A percentile compares a stretch with the other conserved stretches of the same genome.
phyloP scores from a whole-genome alignment of 2,113 vertebrate species.

The Carassius gibelio region DNA sequence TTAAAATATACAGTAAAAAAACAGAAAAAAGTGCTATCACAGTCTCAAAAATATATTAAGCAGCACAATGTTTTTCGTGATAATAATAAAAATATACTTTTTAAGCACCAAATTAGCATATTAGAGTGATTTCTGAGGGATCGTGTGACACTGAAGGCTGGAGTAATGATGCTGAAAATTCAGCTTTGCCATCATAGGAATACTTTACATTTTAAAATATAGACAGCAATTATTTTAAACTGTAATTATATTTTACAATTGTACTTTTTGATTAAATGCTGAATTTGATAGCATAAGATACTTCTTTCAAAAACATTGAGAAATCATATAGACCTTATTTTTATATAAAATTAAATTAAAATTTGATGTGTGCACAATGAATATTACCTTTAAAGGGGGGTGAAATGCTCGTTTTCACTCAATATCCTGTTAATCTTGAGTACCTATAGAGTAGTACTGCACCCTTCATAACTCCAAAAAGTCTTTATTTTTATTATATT shows the following conservation, averaged over 20 bases:
- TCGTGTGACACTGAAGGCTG: not conserved
- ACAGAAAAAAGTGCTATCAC: not conserved
- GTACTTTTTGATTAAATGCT: no score
- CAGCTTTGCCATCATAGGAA: no score
- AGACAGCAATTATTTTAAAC: not conserved
- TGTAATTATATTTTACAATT: no score
- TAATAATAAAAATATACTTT: not conserved
- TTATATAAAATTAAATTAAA: not conserved
- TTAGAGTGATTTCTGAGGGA: not conserved
- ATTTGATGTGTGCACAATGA: not conserved
- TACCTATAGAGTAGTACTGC: no score
- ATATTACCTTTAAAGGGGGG: not conserved
- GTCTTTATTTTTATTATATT: no score
- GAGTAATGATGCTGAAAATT: not conserved
- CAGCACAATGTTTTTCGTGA: not conserved
- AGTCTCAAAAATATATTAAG: not conserved
- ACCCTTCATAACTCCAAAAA: no score
- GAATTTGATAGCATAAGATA: no score
- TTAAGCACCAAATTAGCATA: not conserved
- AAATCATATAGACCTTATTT: no score
- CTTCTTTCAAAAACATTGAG: no score
- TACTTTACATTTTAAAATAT: not conserved
- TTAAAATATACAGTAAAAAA: no score
- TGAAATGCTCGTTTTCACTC: no score
- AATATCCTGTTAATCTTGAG: no score